Percentiles rank a stretch among this genome's conserved stretches.
Evolutionary conservation across 1,140 invertebrate species (phyloP).

Genomic region (Ceratina australensis): DNA sequence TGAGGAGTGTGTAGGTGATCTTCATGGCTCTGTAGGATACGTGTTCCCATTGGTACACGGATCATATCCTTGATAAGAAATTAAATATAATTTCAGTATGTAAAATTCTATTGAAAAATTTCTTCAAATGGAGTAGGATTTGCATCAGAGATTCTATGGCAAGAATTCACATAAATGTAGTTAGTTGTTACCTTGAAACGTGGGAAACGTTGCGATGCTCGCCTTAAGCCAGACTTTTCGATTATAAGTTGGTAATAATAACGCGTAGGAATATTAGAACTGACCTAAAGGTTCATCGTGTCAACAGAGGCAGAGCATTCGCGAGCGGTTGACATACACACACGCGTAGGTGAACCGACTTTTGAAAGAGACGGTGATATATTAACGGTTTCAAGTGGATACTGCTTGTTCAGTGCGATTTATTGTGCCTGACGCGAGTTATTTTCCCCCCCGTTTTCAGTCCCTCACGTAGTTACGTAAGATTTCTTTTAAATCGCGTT

Average conservation of each 20-base stretch:
- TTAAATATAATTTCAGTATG: too few relatives aligned
- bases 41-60: too few relatives aligned
- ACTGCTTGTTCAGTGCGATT: neutral
- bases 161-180: too few relatives aligned
- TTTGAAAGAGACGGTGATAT: slow-evolving; percentile 17
- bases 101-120: too few relatives aligned
- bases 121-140: too few relatives aligned
- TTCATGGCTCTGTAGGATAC: too few relatives aligned
- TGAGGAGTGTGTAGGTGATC: too few relatives aligned
- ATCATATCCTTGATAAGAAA: too few relatives aligned
- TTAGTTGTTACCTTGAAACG: neutral
- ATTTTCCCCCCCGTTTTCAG: slow-evolving; percentile 3
- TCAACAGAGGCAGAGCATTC: slow-evolving; percentile 11
- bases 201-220: neutral
- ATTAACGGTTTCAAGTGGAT: slow-evolving; percentile 21
- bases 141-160: too few relatives aligned
- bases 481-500: slow-evolving; percentile 1
- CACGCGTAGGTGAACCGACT: neutral
- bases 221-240: neutral
- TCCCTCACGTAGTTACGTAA: slow-evolving; percentile 11
- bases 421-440: neutral
- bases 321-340: neutral
- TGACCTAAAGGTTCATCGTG: slow-evolving; percentile 23
- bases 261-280: slow-evolving; percentile 20
- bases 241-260: neutral